phyloP scores from a whole-genome alignment of 2,888 invertebrate species.

The Notodonta ziczac region DNA sequence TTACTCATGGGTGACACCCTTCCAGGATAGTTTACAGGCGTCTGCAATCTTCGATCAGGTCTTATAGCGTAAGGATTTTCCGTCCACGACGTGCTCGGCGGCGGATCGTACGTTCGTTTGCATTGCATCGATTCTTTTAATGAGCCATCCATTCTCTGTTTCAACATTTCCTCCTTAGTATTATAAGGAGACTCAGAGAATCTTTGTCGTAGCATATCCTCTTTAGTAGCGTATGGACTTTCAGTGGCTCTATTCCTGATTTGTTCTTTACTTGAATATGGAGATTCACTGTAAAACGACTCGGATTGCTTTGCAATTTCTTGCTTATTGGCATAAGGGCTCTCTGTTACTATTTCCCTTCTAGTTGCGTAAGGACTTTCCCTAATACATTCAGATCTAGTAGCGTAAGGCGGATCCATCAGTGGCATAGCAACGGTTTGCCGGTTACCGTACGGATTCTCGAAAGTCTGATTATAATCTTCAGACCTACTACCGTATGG shows the following conservation, averaged over 20 bases:
- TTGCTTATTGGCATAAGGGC: conserved; percentile 56
- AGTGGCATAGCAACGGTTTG: conserved; percentile 72
- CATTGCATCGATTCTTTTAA: conserved; percentile 73
- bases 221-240: conserved; percentile 78
- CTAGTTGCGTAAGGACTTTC: conserved; percentile 42
- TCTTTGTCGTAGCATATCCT: conserved; percentile 80
- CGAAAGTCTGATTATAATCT: conserved; percentile 73
- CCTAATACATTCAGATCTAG: conserved; percentile 52
- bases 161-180: conserved; percentile 78
- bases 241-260: conserved; percentile 72
- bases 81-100: conserved; percentile 70
- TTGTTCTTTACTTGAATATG: conserved; percentile 79
- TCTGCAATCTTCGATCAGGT: conserved; percentile 74
- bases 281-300: conserved; percentile 69
- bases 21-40: conserved; percentile 70
- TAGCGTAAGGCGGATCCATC: conserved; percentile 67
- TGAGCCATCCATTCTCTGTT: conserved; percentile 71
- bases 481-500: conserved; percentile 74
- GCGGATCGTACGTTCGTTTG: conserved; percentile 78
- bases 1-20: conserved; percentile 74
- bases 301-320: conserved; percentile 65
- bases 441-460: conserved; percentile 73
- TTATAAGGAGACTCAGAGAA: conserved; percentile 81
- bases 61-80: conserved; percentile 72
- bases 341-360: conserved; percentile 40